Percentiles rank a stretch among this genome's conserved stretches.
These are phyloP conservation scores for Phengaris arion DNA, from an alignment of 2,888 invertebrate species.

Conservation along the genomic window DNA sequence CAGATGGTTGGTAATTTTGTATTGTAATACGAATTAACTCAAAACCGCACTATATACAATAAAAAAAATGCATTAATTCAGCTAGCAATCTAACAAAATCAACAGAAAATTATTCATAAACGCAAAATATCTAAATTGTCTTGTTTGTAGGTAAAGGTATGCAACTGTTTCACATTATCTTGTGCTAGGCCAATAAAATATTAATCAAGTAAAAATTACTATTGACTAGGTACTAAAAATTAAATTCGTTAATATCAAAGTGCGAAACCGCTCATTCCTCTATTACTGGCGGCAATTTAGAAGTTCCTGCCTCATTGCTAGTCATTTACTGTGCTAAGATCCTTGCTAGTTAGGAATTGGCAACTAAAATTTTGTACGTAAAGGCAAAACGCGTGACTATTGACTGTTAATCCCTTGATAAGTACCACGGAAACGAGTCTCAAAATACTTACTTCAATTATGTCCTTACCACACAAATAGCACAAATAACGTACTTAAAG, in stretches of 20 bases:
- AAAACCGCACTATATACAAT: too few relatives aligned
- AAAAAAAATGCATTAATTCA: too few relatives aligned
- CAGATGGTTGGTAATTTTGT: too few relatives aligned
- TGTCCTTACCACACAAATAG: background rate
- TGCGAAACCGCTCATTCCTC: background rate
- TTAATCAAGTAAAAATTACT: too few relatives aligned
- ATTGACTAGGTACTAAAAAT: background rate
- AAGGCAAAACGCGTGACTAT: too few relatives aligned
- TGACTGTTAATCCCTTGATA: too few relatives aligned
- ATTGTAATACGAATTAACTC: too few relatives aligned
- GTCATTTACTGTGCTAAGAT: background rate
- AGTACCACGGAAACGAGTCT: background rate
- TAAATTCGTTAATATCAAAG: slow-evolving; percentile 4
- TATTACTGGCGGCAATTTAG: slow-evolving; percentile 12
- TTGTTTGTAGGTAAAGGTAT: background rate
- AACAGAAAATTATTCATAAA: background rate
- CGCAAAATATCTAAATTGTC: background rate
- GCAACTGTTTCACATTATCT: too few relatives aligned
- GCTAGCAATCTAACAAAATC: background rate
- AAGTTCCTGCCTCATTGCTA: slow-evolving; percentile 5
- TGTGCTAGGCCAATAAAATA: too few relatives aligned
- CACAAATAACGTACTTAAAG: background rate
- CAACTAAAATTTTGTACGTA: background rate
- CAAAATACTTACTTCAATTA: background rate
- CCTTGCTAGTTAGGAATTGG: background rate